These are phyloP conservation scores for Plusia festucae DNA, from an alignment of 2,888 invertebrate species.

Conservation along the genomic window DNA sequence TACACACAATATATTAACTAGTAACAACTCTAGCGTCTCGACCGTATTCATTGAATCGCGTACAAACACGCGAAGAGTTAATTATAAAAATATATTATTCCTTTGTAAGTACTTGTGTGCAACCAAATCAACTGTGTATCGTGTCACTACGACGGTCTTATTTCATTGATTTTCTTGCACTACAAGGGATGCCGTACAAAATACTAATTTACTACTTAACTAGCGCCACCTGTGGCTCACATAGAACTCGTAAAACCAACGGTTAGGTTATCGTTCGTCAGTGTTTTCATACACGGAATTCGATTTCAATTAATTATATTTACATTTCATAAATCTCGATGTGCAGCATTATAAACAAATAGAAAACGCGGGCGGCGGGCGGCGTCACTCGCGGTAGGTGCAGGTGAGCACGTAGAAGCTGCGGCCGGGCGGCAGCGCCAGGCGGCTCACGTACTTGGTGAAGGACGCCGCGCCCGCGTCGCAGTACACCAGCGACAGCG, in stretches of 20 bases:
- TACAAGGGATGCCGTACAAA: not conserved
- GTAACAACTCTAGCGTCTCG: conserved; percentile 12
- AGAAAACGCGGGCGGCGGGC: not conserved
- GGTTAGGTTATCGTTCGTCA: conserved; percentile 12
- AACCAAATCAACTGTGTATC: not conserved
- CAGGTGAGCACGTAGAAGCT: conserved; percentile 79
- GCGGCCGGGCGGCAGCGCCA: conserved; percentile 63
- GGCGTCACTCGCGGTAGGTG: conserved; percentile 79
- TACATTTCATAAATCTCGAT: conserved; percentile 38
- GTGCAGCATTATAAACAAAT: conserved; percentile 21
- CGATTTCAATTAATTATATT: conserved; percentile 38
- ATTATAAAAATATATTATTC: conserved; percentile 49
- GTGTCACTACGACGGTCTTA: not conserved
- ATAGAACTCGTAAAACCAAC: conserved; percentile 6
- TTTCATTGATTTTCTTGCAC: conserved; percentile 13
- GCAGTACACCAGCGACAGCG: conserved; percentile 91
- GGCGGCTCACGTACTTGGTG: conserved; percentile 81
- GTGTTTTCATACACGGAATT: conserved; percentile 21
- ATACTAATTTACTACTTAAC: conserved; percentile 14
- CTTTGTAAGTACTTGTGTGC: conserved; percentile 35
- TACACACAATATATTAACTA: conserved; percentile 14
- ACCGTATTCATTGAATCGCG: conserved; percentile 18
- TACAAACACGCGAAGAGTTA: conserved; percentile 25
- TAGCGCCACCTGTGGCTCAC: conserved; percentile 8
- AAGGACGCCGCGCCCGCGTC: conserved; percentile 85